These are phyloP conservation scores for Porites cylindrica DNA, from an alignment of 92 coral and sea anemone species.

Conservation along the genomic window DNA sequence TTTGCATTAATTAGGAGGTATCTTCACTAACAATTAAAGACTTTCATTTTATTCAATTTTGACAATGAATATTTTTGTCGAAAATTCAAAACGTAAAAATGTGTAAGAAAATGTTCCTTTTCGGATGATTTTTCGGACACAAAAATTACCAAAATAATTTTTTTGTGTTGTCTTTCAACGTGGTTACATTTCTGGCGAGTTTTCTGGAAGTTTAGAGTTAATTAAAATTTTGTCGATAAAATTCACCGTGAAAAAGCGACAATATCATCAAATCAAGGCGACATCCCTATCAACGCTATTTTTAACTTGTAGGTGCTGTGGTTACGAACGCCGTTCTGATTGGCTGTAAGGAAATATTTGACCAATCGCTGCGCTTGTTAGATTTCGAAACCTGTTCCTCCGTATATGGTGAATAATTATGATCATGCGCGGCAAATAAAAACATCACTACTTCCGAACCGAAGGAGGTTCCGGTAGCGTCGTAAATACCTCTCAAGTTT, in stretches of 20 bases:
- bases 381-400: slow-evolving; percentile 25
- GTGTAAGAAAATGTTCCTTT: not conserved
- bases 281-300: slow-evolving; percentile 29
- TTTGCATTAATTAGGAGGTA: slow-evolving; percentile 7
- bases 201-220: not conserved
- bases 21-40: not conserved
- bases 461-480: slow-evolving; percentile 26
- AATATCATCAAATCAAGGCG: not conserved
- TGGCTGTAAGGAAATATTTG: slow-evolving; percentile 9
- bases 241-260: slow-evolving; percentile 24
- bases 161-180: not conserved
- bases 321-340: slow-evolving; percentile 16
- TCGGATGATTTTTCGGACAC: slow-evolving; percentile 4
- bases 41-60: slow-evolving; percentile 9
- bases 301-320: slow-evolving; percentile 12
- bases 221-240: slow-evolving; percentile 10
- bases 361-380: slow-evolving; percentile 27
- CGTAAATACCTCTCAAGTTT: not conserved
- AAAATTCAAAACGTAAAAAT: slow-evolving; percentile 10
- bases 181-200: not conserved
- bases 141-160: not conserved
- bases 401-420: slow-evolving; percentile 28
- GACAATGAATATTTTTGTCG: slow-evolving; percentile 19
- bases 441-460: slow-evolving; percentile 49
- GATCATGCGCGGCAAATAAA: slow-evolving; percentile 55